Percentiles rank a stretch among this genome's conserved stretches.
Evolutionary conservation across 2,797 vertebrate genomes (phyloP).

Genomic region (Somateria mollissima): DNA sequence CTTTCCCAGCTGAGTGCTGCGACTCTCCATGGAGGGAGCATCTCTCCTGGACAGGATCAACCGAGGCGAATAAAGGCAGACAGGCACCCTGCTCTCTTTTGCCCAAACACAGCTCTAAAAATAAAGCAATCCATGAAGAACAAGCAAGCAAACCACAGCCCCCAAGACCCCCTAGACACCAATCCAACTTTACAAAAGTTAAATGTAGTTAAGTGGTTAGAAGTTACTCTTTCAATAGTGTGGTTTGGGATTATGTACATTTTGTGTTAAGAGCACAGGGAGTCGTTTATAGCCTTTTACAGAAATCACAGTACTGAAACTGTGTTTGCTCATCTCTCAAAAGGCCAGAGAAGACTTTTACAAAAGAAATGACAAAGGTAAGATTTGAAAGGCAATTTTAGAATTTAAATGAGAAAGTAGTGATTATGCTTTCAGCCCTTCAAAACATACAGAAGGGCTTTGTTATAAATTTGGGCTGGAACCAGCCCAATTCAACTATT

Average conservation of each 20-base stretch:
- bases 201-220: neutral
- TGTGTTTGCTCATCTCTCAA: slow-evolving; percentile 44
- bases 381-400: slow-evolving; percentile 60
- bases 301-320: slow-evolving; percentile 3
- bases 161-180: fast-evolving
- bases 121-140: neutral
- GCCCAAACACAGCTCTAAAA: neutral
- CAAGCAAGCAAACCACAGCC: neutral
- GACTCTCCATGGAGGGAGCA: neutral
- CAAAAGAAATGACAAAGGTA: slow-evolving; percentile 44
- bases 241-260: neutral
- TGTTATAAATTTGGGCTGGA: neutral
- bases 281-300: neutral
- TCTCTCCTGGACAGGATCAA: neutral
- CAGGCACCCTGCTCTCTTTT: neutral
- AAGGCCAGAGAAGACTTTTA: slow-evolving; percentile 35
- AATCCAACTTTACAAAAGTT: neutral
- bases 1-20: neutral
- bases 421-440: slow-evolving; percentile 24
- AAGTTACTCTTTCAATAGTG: neutral
- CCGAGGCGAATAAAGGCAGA: neutral
- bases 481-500: neutral
- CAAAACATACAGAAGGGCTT: neutral
- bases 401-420: slow-evolving; percentile 35
- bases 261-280: neutral